Conservation (phyloP, 2,797 vertebrate genomes). For the Phrynocephalus vlangalii region DNA sequence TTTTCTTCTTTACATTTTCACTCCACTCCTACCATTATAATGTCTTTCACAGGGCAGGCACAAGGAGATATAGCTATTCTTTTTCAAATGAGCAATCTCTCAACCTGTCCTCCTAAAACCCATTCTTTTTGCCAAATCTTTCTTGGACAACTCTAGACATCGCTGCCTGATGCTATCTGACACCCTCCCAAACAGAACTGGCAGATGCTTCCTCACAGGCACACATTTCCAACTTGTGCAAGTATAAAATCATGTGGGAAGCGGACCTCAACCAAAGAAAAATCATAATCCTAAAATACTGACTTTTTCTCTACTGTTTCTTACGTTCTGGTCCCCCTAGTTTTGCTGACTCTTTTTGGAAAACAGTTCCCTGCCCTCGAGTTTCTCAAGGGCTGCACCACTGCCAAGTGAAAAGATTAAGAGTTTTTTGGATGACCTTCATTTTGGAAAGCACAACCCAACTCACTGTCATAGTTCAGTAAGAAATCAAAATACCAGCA, state of each 20-base stretch:
- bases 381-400: constrained; percentile 44
- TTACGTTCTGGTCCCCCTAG: background rate
- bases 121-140: background rate
- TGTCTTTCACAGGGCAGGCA: background rate
- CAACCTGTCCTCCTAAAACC: background rate
- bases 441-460: constrained; percentile 21
- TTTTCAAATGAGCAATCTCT: background rate
- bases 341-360: constrained; percentile 40
- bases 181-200: background rate
- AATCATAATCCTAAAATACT: background rate
- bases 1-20: background rate
- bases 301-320: constrained; percentile 32
- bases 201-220: background rate
- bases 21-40: background rate
- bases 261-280: background rate
- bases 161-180: background rate
- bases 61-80: background rate
- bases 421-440: constrained; percentile 26
- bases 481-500: constrained; percentile 38
- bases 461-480: background rate
- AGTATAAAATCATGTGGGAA: background rate
- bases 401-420: constrained; percentile 24
- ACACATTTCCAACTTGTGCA: background rate
- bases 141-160: background rate
- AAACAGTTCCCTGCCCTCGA: constrained; percentile 43